These are phyloP conservation scores for Drosophila yooni DNA, from an alignment of 2,888 invertebrate genomes.

Conservation along the genomic window DNA sequence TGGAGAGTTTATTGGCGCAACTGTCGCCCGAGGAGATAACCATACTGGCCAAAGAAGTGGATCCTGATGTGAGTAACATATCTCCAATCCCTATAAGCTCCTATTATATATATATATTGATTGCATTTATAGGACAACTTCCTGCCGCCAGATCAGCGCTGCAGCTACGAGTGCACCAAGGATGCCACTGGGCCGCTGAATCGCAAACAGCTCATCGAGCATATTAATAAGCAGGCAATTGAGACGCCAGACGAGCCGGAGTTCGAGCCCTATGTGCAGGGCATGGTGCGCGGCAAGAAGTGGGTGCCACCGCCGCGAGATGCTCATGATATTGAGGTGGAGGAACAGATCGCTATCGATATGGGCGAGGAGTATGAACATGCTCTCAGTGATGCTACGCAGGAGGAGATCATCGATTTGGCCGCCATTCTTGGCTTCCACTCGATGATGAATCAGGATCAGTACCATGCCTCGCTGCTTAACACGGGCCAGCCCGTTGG, in stretches of 20 bases:
- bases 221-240: slow-evolving; percentile 98
- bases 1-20: slow-evolving; percentile 96
- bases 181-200: slow-evolving; percentile 97
- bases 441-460: slow-evolving; percentile 99
- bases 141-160: slow-evolving; percentile 97
- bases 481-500: slow-evolving; percentile 96
- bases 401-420: slow-evolving; percentile 99
- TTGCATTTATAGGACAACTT: slow-evolving; percentile 92
- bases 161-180: slow-evolving; percentile 98
- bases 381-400: slow-evolving; percentile 94
- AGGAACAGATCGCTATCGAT: slow-evolving; percentile 96
- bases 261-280: slow-evolving; percentile 95
- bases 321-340: slow-evolving; percentile 90
- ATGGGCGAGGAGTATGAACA: slow-evolving; percentile 97
- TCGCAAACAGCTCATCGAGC: slow-evolving; percentile 97
- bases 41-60: slow-evolving; percentile 98
- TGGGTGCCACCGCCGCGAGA: slow-evolving; percentile 93
- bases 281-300: slow-evolving; percentile 95
- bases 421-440: slow-evolving; percentile 99
- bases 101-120: not conserved
- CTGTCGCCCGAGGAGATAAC: slow-evolving; percentile 98
- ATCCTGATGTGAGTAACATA: slow-evolving; percentile 96
- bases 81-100: not conserved
- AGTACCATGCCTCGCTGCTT: slow-evolving; percentile 97
- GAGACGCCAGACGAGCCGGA: slow-evolving; percentile 99